phyloP scores from a whole-genome alignment of 2,797 vertebrate species.

The Anguilla marmorata region DNA sequence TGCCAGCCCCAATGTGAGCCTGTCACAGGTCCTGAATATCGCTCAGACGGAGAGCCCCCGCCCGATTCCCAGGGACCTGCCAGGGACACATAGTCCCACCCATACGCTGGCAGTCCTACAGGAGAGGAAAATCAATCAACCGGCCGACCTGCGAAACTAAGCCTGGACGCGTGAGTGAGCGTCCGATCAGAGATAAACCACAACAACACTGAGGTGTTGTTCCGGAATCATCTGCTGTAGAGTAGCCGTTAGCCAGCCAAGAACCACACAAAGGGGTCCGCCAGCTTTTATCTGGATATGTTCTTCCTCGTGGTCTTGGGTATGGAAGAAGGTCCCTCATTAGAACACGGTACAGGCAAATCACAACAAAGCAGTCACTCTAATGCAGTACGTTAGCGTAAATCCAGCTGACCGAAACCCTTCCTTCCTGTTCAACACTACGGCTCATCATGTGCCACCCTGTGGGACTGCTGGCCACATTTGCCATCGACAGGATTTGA shows the following conservation, averaged over 20 bases:
- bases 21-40: background rate
- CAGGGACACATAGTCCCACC: background rate
- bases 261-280: background rate
- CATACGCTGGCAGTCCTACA: background rate
- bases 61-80: background rate
- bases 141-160: background rate
- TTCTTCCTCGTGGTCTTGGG: background rate
- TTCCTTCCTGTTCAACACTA: background rate
- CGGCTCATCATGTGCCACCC: background rate
- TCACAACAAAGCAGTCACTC: background rate
- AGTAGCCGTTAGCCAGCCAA: background rate
- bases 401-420: background rate
- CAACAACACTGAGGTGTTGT: background rate
- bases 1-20: background rate
- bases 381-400: background rate
- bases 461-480: background rate
- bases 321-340: background rate
- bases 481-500: too few species aligned
- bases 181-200: background rate
- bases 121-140: conserved; percentile 5
- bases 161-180: background rate
- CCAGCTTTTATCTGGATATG: background rate
- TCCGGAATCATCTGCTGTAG: background rate
- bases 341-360: background rate
- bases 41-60: background rate